These are phyloP conservation scores for Cyprinodon variegatus DNA, from an alignment of 2,113 vertebrate species.

Conservation along the genomic window DNA sequence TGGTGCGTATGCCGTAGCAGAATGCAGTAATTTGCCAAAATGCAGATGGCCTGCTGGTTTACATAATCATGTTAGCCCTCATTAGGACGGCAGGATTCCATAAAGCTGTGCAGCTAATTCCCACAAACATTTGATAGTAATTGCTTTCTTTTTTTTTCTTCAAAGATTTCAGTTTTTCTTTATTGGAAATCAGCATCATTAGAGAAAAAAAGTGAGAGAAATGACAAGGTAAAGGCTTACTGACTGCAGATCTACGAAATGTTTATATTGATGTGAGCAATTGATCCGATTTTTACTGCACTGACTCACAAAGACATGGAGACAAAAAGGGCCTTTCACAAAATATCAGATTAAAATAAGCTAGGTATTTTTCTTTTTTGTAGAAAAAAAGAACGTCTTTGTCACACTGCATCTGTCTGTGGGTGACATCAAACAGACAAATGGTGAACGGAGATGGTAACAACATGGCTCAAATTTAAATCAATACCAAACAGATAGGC, in stretches of 20 bases:
- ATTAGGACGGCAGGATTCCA: slow-evolving; percentile 28
- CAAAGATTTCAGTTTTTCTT: neutral
- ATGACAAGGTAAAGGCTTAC: neutral
- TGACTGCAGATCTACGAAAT: slow-evolving; percentile 1
- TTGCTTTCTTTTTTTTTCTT: slow-evolving; percentile 3
- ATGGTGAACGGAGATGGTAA: neutral
- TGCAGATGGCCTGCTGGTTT: slow-evolving; percentile 48
- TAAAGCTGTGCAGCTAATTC: slow-evolving; percentile 31
- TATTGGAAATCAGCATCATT: slow-evolving; percentile 7
- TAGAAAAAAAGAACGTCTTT: neutral
- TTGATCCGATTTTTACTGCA: neutral
- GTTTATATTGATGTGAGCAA: slow-evolving; percentile 21
- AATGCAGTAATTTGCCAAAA: slow-evolving; percentile 28
- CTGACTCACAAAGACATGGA: slow-evolving; percentile 12
- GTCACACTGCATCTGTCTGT: slow-evolving; percentile 19
- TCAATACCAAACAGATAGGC: slow-evolving; percentile 22
- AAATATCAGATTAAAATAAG: slow-evolving; percentile 11
- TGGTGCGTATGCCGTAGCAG: slow-evolving; percentile 8
- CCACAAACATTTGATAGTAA: slow-evolving; percentile 23
- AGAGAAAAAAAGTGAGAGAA: neutral
- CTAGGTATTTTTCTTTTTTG: slow-evolving; percentile 2
- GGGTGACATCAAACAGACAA: slow-evolving; percentile 29
- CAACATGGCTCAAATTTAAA: slow-evolving; percentile 7
- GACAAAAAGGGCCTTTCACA: slow-evolving; percentile 2
- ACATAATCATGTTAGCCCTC: slow-evolving; percentile 33